These are phyloP conservation scores for Pristionchus arcanus DNA, from an alignment of 2,888 invertebrate genomes.

Conservation along the genomic window DNA sequence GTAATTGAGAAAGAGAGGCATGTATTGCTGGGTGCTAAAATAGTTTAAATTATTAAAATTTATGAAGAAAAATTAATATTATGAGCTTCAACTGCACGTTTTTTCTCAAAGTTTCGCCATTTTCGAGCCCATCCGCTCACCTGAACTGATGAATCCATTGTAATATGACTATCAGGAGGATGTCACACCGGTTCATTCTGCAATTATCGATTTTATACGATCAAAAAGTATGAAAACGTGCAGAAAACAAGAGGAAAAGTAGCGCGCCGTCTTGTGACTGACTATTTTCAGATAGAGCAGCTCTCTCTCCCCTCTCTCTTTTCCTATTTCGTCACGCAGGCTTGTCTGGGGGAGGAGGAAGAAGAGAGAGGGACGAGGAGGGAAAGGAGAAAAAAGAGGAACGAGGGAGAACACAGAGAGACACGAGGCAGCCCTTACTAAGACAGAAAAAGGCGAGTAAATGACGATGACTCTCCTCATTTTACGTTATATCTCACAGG, in stretches of 20 bases:
- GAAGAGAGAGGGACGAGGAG: background rate
- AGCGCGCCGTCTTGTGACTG: constrained; percentile 48
- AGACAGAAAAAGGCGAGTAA: too few species aligned
- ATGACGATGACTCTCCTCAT: too few species aligned
- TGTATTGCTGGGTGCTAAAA: constrained; percentile 39
- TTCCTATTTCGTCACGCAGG: constrained; percentile 48
- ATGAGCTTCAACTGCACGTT: background rate
- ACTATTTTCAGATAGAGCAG: background rate
- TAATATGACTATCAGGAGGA: constrained; percentile 33
- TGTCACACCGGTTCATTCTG: constrained; percentile 23
- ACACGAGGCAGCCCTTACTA: too few species aligned
- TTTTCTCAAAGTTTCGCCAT: background rate
- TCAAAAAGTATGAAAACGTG: background rate
- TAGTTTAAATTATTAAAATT: background rate
- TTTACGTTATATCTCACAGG: too few species aligned
- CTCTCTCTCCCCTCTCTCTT: constrained; percentile 3
- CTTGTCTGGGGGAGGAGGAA: background rate
- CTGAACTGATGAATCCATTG: constrained; percentile 48
- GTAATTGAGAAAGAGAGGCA: constrained; percentile 53
- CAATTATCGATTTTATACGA: background rate
- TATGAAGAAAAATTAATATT: background rate
- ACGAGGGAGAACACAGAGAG: background rate
- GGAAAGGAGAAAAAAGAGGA: background rate
- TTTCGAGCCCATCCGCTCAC: background rate
- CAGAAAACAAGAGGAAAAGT: background rate